Conservation (phyloP, 1,140 invertebrate species). For the Latrodectus geometricus region DNA sequence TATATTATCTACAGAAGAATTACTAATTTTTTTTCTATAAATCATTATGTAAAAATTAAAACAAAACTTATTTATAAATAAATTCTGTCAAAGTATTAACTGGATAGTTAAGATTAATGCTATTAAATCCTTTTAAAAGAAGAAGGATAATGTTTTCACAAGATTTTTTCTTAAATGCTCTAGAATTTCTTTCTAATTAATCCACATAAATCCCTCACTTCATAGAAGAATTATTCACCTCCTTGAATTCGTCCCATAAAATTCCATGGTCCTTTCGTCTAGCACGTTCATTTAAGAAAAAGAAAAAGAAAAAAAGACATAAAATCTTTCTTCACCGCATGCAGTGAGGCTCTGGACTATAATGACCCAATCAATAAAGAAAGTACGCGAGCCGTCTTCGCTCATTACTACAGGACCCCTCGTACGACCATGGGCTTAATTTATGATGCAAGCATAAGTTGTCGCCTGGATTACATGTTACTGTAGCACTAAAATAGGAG, state of each 20-base stretch:
- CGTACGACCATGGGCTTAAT: constrained; percentile 28
- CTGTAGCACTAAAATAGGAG: background rate
- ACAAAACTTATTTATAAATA: no score
- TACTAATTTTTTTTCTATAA: no score
- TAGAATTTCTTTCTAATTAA: constrained; percentile 14
- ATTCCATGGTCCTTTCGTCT: constrained; percentile 11
- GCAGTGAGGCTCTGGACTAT: constrained; percentile 5
- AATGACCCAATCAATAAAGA: constrained; percentile 54
- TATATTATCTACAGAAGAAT: no score
- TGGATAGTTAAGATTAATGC: background rate
- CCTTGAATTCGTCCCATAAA: constrained; percentile 30
- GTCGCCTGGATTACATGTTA: constrained; percentile 45
- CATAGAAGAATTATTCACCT: constrained; percentile 23
- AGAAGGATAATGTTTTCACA: background rate
- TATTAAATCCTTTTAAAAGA: background rate
- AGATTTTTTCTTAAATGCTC: no score
- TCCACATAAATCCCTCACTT: constrained; percentile 18
- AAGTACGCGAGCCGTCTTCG: constrained; percentile 40
- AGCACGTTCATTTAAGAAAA: constrained; percentile 6
- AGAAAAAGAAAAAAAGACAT: constrained; percentile 3
- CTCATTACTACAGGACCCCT: constrained; percentile 35
- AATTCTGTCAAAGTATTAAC: no score
- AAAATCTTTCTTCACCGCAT: constrained; percentile 35
- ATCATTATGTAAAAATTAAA: no score
- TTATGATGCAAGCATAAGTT: constrained; percentile 47